phyloP scores from a whole-genome alignment of 2,113 vertebrate genomes.

The Bubalus kerabau region DNA sequence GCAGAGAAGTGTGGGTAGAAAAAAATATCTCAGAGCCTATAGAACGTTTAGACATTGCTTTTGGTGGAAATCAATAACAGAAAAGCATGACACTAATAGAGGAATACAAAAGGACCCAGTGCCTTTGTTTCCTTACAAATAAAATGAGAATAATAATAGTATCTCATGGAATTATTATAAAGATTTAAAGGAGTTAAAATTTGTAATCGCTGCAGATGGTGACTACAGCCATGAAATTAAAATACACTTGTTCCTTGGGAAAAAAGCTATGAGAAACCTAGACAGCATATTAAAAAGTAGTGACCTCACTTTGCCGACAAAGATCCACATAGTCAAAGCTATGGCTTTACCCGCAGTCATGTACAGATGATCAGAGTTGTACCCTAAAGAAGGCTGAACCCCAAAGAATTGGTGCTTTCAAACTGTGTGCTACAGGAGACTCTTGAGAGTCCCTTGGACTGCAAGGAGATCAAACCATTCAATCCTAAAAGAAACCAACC shows the following conservation, averaged over 20 bases:
- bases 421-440: background rate
- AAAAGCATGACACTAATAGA: background rate
- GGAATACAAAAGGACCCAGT: background rate
- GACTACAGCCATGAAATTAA: background rate
- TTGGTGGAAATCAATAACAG: background rate
- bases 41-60: background rate
- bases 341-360: background rate
- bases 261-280: background rate
- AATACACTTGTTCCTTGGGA: background rate
- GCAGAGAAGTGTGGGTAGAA: background rate
- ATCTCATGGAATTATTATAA: background rate
- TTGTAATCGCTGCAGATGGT: background rate
- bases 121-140: background rate
- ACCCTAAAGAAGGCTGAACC: background rate
- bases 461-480: background rate
- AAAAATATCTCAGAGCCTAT: background rate
- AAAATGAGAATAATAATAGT: background rate
- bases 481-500: background rate
- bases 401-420: background rate
- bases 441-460: background rate
- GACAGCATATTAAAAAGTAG: background rate
- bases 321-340: background rate
- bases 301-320: background rate
- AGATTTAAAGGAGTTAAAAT: background rate
- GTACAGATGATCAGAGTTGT: background rate